Conservation (phyloP, 2,888 invertebrate species). For the Chalcosyrphus nemorum region DNA sequence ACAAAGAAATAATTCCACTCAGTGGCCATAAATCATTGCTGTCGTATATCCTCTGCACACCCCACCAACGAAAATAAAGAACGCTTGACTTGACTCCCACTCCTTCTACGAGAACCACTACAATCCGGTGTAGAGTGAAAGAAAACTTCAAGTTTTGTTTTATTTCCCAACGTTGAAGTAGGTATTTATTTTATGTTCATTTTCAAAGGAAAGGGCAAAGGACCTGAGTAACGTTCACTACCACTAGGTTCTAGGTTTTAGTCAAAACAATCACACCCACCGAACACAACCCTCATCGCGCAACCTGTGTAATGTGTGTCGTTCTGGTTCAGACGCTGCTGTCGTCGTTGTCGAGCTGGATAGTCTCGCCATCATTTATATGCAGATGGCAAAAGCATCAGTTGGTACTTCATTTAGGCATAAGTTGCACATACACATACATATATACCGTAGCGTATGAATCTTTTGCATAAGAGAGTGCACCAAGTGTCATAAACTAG, state of each 20-base stretch:
- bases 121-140: slow-evolving; percentile 3
- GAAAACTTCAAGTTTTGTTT: slow-evolving; percentile 22
- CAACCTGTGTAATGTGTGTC: slow-evolving; percentile 32
- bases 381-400: slow-evolving; percentile 41
- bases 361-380: slow-evolving; percentile 46
- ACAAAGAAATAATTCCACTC: slow-evolving; percentile 33
- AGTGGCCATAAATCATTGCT: slow-evolving; percentile 32
- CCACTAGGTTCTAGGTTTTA: slow-evolving; percentile 10
- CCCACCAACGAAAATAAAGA: slow-evolving; percentile 16
- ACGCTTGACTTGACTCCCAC: slow-evolving; percentile 30
- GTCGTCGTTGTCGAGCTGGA: background rate
- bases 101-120: slow-evolving; percentile 5
- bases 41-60: slow-evolving; percentile 9
- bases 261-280: slow-evolving; percentile 20
- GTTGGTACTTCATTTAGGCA: slow-evolving; percentile 51
- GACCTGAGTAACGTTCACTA: slow-evolving; percentile 35
- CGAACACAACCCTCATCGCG: background rate
- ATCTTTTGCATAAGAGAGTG: slow-evolving; percentile 17
- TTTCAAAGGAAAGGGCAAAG: slow-evolving; percentile 26
- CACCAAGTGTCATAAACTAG: slow-evolving; percentile 45
- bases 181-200: slow-evolving; percentile 54
- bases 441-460: no score
- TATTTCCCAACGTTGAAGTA: slow-evolving; percentile 9
- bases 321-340: slow-evolving; percentile 22
- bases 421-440: slow-evolving; percentile 1